Evolutionary conservation across 2,888 invertebrate species (phyloP).

Genomic region (Ditylenchus weischeri): DNA sequence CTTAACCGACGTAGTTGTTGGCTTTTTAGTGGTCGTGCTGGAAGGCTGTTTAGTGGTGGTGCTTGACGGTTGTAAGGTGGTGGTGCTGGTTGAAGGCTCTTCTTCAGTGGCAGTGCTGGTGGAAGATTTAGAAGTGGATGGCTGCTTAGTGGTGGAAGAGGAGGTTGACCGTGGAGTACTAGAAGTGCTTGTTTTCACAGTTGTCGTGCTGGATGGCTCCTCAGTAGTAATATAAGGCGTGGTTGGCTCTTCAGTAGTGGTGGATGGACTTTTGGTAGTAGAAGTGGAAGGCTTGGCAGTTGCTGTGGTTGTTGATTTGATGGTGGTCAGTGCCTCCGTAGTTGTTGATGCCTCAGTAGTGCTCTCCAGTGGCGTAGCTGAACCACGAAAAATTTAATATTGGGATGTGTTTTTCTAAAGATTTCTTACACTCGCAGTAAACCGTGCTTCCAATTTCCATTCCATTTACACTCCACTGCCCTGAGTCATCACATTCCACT

Average conservation of each 20-base stretch:
- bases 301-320: not conserved
- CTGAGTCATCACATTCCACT: conserved; percentile 1
- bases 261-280: not conserved
- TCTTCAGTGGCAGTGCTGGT: not conserved
- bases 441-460: conserved; percentile 1
- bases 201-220: not conserved
- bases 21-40: not conserved
- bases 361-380: no score
- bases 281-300: not conserved
- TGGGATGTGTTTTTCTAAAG: not conserved
- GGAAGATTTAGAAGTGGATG: not conserved
- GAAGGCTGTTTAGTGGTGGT: not conserved
- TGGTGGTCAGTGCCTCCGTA: not conserved
- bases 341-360: not conserved
- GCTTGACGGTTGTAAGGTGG: no score
- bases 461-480: conserved; percentile 1
- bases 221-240: no score
- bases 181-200: not conserved
- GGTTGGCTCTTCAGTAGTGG: not conserved
- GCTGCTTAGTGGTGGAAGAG: not conserved
- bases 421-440: not conserved
- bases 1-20: no score
- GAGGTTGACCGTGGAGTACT: not conserved
- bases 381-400: not conserved
- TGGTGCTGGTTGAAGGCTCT: no score